These are phyloP conservation scores for Drosophila orena DNA, from an alignment of 1,140 invertebrate species.

Conservation along the genomic window DNA sequence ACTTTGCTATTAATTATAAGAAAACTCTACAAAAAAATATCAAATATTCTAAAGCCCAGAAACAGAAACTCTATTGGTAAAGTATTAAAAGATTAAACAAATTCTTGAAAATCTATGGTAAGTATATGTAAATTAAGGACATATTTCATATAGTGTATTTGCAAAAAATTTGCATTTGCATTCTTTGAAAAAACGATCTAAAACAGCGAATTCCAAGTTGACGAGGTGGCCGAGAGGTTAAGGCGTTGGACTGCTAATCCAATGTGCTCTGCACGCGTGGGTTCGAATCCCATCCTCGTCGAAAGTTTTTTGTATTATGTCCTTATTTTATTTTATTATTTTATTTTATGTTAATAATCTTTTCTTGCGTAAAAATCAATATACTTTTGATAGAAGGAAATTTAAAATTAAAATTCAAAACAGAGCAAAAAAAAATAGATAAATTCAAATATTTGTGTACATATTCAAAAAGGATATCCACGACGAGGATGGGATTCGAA, in stretches of 20 bases:
- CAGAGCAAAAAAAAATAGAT: neutral
- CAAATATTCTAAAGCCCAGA: neutral
- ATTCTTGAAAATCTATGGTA: neutral
- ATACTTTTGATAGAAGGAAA: neutral
- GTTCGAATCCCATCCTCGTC: constrained; percentile 96
- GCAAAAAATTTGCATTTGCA: neutral
- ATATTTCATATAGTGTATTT: neutral
- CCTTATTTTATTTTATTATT: neutral
- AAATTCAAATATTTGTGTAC: neutral
- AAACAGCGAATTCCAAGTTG: constrained; percentile 48
- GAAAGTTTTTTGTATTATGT: constrained; percentile 54
- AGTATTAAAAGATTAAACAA: neutral
- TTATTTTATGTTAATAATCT: neutral
- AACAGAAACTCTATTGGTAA: neutral
- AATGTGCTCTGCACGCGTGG: constrained; percentile 91
- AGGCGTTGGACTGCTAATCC: constrained; percentile 94
- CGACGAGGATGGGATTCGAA: constrained; percentile 96
- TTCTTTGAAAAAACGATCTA: constrained; percentile 13
- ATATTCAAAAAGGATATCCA: constrained; percentile 4
- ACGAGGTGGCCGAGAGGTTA: constrained; percentile 96
- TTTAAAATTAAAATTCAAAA: neutral
- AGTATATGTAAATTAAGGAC: neutral
- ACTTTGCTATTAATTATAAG: neutral
- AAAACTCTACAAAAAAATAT: neutral
- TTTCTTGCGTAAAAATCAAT: too few species aligned